Evolutionary conservation across 1,140 invertebrate species (phyloP).

Genomic region (Ostrea edulis): DNA sequence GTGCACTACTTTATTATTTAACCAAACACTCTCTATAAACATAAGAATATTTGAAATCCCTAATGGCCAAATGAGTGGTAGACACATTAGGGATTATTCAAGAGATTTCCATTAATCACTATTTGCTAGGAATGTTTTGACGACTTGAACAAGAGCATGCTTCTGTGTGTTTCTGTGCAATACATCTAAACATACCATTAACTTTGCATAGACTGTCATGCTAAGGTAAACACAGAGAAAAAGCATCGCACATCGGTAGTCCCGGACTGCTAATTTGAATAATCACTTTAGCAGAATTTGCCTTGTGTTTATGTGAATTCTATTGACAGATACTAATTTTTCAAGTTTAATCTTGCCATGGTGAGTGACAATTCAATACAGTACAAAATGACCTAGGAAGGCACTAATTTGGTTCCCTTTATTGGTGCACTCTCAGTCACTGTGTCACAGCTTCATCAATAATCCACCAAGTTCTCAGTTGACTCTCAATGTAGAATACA

Average conservation of each 20-base stretch:
- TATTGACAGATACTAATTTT: slow-evolving; percentile 8
- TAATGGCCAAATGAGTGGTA: background rate
- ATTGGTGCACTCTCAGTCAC: background rate
- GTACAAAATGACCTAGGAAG: background rate
- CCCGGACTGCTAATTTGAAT: slow-evolving; percentile 18
- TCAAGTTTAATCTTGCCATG: background rate
- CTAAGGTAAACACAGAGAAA: slow-evolving; percentile 20
- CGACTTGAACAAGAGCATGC: slow-evolving; percentile 17
- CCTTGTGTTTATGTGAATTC: background rate
- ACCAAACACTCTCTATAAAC: slow-evolving; percentile 1
- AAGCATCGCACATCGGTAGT: background rate
- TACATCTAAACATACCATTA: slow-evolving; percentile 37
- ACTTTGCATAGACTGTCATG: slow-evolving; percentile 34
- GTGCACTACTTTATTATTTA: background rate
- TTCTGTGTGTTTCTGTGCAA: slow-evolving; percentile 26
- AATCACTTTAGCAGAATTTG: background rate
- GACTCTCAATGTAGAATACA: background rate
- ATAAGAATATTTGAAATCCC: slow-evolving; percentile 6
- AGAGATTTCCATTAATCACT: slow-evolving; percentile 29
- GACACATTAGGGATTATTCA: slow-evolving; percentile 30
- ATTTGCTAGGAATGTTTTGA: slow-evolving; percentile 35
- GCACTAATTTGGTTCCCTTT: background rate
- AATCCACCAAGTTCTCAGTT: background rate
- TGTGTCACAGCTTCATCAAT: background rate
- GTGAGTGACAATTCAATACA: background rate